phyloP scores from a whole-genome alignment of 2,113 vertebrate genomes.

The Neodon shergylaensis region DNA sequence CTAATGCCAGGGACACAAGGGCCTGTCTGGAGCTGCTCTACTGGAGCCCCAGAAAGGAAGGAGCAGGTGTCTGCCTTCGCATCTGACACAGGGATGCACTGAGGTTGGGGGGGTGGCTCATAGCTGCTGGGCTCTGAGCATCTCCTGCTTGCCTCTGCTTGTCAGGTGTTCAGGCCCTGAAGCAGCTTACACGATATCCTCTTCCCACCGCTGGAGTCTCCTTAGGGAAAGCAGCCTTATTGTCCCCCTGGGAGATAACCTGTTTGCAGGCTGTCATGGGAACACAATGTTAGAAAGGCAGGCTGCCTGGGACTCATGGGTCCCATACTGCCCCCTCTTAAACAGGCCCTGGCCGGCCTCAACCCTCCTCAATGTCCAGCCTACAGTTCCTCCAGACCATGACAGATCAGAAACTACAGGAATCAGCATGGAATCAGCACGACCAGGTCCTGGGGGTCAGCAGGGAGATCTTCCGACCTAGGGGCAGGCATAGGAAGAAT shows the following conservation, averaged over 20 bases:
- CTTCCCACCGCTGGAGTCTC: not conserved
- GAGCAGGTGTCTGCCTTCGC: not conserved
- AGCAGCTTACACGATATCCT: fast-evolving
- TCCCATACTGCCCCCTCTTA: not conserved
- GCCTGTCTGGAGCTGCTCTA: not conserved
- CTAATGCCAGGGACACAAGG: not conserved
- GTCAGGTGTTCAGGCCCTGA: not conserved
- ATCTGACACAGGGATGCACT: not conserved
- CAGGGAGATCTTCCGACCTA: not conserved
- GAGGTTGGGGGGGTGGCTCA: not conserved
- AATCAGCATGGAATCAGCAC: not conserved
- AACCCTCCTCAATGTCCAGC: not conserved
- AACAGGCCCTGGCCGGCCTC: not conserved
- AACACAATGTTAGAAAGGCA: not conserved
- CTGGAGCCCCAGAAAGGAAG: not conserved
- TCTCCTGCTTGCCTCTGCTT: not conserved
- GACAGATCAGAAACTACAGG: not conserved
- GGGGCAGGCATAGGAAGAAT: not conserved
- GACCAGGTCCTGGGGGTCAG: not conserved
- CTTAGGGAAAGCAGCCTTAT: not conserved
- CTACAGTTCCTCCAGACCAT: not conserved
- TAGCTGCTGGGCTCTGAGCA: not conserved
- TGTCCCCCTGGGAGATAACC: not conserved
- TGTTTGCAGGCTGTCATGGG: not conserved
- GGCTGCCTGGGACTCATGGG: not conserved